Evolutionary conservation across 2,797 vertebrate genomes (phyloP).

Genomic region (Danio albolineatus): DNA sequence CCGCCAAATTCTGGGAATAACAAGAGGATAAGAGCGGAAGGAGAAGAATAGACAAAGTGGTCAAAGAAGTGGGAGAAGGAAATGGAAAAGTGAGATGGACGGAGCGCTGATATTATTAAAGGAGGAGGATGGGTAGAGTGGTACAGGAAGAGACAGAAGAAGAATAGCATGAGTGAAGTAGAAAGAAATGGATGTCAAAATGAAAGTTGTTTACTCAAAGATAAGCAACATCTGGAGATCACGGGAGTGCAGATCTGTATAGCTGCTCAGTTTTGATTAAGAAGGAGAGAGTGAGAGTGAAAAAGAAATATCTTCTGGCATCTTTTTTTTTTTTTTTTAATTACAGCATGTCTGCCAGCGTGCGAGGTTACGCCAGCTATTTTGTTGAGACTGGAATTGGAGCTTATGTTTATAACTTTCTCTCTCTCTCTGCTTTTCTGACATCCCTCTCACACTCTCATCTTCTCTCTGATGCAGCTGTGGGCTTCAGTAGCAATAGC

Average conservation of each 20-base stretch:
- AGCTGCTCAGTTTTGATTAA: slow-evolving; percentile 60
- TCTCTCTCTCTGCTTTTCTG: slow-evolving; percentile 49
- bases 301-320: slow-evolving; percentile 44
- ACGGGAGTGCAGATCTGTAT: slow-evolving; percentile 58
- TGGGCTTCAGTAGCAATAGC: slow-evolving; percentile 28
- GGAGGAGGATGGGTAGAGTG: neutral
- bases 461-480: slow-evolving; percentile 42
- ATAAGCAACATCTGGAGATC: slow-evolving; percentile 65
- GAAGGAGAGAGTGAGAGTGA: neutral
- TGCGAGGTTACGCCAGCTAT: slow-evolving; percentile 64
- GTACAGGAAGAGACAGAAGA: neutral
- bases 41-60: slow-evolving; percentile 34
- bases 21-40: slow-evolving; percentile 18
- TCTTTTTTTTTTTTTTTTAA: slow-evolving; percentile 62
- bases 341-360: slow-evolving; percentile 62
- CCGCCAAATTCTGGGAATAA: slow-evolving; percentile 35
- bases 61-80: slow-evolving; percentile 39
- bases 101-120: slow-evolving; percentile 22
- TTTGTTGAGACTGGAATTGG: slow-evolving; percentile 73
- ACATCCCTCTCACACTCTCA: slow-evolving; percentile 35
- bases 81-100: slow-evolving; percentile 36
- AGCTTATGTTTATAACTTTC: slow-evolving; percentile 69
- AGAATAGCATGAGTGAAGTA: neutral
- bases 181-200: slow-evolving; percentile 33
- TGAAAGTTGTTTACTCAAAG: slow-evolving; percentile 66